Percentiles rank a stretch among this genome's conserved stretches.
phyloP scores from a whole-genome alignment of 2,797 vertebrate species.

The Lepidocolaptes lacrymiger region DNA sequence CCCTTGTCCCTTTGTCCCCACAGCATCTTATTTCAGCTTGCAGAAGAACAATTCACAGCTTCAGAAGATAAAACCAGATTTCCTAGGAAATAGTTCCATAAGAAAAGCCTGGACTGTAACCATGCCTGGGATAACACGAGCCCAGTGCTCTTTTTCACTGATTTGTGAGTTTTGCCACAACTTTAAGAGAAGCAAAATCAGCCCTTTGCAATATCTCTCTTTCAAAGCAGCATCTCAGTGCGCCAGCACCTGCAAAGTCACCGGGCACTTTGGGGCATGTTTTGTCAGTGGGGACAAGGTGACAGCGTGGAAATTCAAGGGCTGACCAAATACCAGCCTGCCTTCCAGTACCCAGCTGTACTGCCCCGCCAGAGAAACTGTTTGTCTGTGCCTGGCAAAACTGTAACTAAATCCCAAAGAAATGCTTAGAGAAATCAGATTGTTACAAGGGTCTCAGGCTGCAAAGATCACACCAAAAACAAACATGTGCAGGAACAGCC shows the following conservation, averaged over 20 bases:
- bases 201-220: neutral
- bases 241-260: neutral
- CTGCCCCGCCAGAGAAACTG: neutral
- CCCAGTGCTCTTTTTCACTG: neutral
- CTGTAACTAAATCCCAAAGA: neutral
- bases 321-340: neutral
- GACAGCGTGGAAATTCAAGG: neutral
- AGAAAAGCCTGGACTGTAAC: slow-evolving; percentile 11
- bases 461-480: neutral
- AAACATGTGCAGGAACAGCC: neutral
- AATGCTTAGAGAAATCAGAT: neutral
- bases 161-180: neutral
- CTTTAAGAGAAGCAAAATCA: neutral
- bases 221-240: neutral
- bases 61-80: slow-evolving; percentile 52
- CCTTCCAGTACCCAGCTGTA: neutral
- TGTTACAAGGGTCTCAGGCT: neutral
- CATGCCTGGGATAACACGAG: accelerated
- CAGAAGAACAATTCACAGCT: slow-evolving; percentile 48
- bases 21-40: slow-evolving; percentile 55
- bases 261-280: accelerated
- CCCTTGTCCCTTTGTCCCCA: slow-evolving; percentile 51
- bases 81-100: slow-evolving; percentile 25
- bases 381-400: neutral
- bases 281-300: neutral